Evolutionary conservation across 2,797 vertebrate genomes (phyloP).

Genomic region (Hydrolagus colliei): DNA sequence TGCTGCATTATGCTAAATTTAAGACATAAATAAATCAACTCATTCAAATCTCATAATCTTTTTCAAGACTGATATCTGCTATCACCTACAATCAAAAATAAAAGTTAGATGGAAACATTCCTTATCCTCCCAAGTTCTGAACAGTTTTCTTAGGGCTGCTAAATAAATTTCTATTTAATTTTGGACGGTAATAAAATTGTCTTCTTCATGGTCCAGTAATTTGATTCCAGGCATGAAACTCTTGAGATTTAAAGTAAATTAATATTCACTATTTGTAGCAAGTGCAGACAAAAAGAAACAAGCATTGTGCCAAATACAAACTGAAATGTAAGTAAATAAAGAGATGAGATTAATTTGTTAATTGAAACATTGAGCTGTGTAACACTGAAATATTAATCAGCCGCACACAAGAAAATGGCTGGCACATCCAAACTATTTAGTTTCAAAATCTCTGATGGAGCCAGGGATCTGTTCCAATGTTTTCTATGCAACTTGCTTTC

Average conservation of each 20-base stretch:
- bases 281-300: slow-evolving; percentile 64
- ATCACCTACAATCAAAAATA: background rate
- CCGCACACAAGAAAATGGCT: background rate
- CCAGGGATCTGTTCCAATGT: background rate
- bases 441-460: slow-evolving; percentile 21
- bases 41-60: background rate
- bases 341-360: background rate
- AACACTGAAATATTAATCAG: slow-evolving; percentile 12
- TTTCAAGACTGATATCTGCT: background rate
- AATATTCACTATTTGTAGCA: slow-evolving; percentile 50
- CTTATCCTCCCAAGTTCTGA: slow-evolving; percentile 36
- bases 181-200: slow-evolving; percentile 54
- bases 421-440: background rate
- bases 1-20: background rate
- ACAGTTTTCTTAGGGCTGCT: slow-evolving; percentile 42
- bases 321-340: background rate
- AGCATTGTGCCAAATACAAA: slow-evolving; percentile 38
- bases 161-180: slow-evolving; percentile 51
- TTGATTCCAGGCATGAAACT: slow-evolving; percentile 53
- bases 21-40: background rate
- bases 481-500: no score
- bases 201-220: slow-evolving; percentile 49
- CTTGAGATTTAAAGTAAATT: slow-evolving; percentile 66
- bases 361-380: background rate
- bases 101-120: background rate